Evolutionary conservation across 1,140 invertebrate genomes (phyloP), one percentile per base, ranked within the genome.

Genomic region (Cherax destructor): DNA sequence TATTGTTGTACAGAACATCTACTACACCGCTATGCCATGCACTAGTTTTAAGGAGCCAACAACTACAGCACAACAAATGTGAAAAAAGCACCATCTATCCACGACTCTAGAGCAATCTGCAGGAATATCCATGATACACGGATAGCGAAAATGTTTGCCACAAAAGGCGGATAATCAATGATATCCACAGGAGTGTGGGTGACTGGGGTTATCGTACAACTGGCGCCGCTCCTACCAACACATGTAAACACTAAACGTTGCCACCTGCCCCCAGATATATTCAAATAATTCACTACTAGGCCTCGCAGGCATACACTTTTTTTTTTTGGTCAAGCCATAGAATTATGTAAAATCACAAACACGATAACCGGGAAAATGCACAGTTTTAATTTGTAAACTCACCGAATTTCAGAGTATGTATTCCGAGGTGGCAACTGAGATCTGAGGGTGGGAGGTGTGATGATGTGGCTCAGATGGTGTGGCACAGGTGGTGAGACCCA

Each of bases 21-120:
- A 79, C 47, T 79, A 79, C 77, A 79, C 77, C n/a, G 30, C n/a
- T 74, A 74, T 6, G 24, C 69, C 69, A 74, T 74, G 69, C 69
- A 74, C 69, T 74, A 74, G 7, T 4, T 74, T 74, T 21, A 7
- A 30, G 21, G 16, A 30, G 30, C 69, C 69, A 24, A 56, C 11
- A 74, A 74, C n/a, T 74, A 74, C 69, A 30, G 24, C 21, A 30
- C 69, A 74, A 74, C 69, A 10, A 9, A 30, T 9, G 30, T 30
- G 9, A 3, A 21, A 74, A 74, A 30, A 74, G 47, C 47, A 21
- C 77, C 41, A 50, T 50, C 47, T 74, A 74, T 74, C 16, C 21
- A 74, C n/a, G 9, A 30, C n/a, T 74, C 24, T n/a, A 30, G 9
- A 74, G 21, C 21, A 74, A 74, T 74, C 69, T 21, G 6, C 24